These are phyloP conservation scores for Antedon mediterranea DNA, from an alignment of 53 echinoderm and acorn worm genomes.

Conservation along the genomic window DNA sequence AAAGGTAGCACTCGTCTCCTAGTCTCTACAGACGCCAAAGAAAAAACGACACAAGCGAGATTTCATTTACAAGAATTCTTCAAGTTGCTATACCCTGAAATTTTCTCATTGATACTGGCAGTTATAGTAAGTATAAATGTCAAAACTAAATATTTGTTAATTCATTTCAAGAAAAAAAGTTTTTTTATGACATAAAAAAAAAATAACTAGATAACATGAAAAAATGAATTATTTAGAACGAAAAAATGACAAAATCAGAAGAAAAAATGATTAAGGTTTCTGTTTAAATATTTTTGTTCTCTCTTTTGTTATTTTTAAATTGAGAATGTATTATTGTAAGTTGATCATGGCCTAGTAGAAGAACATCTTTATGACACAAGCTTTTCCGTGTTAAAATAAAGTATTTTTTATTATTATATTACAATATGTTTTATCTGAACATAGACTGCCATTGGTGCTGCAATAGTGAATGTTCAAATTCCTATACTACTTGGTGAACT, in stretches of 20 bases:
- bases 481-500: slow-evolving; percentile 77
- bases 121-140: slow-evolving; percentile 29
- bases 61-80: slow-evolving; percentile 44
- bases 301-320: neutral
- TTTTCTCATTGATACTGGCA: slow-evolving; percentile 48
- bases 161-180: no score
- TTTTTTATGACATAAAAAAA: no score
- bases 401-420: no score
- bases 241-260: no score
- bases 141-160: no score
- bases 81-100: slow-evolving; percentile 35
- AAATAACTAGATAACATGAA: no score
- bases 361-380: no score
- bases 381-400: no score
- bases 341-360: no score
- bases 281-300: neutral
- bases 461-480: slow-evolving; percentile 81
- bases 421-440: no score
- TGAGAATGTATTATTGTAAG: neutral
- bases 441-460: slow-evolving; percentile 84
- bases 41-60: slow-evolving; percentile 11
- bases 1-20: slow-evolving; percentile 33
- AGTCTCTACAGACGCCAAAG: slow-evolving; percentile 6
- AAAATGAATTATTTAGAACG: no score
- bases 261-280: neutral